Conservation (phyloP, 1,140 invertebrate species). For the Antheraea mylitta region DNA sequence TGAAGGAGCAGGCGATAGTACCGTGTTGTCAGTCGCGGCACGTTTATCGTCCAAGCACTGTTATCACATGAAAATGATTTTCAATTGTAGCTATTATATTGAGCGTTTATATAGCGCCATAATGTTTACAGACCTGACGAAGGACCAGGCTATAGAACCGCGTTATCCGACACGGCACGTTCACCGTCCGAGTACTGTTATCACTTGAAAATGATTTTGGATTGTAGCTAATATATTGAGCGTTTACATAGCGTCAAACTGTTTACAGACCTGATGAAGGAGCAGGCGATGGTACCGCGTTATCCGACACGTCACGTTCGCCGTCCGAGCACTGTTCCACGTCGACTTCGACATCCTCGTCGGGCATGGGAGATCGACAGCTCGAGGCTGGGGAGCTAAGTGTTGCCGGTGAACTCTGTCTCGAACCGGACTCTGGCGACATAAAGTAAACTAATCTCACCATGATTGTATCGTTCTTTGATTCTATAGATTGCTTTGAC, state of each 20-base stretch:
- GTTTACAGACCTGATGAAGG: constrained; percentile 65
- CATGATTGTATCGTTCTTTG: constrained; percentile 1
- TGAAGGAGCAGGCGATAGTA: constrained; percentile 67
- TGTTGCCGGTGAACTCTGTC: constrained; percentile 72
- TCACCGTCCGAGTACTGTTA: constrained; percentile 74
- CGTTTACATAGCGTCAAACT: neutral
- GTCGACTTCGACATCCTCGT: constrained; percentile 76
- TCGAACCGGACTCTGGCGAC: constrained; percentile 61
- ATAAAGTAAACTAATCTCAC: constrained; percentile 3
- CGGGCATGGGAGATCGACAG: constrained; percentile 59
- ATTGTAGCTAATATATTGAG: no score
- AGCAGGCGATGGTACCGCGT: constrained; percentile 62
- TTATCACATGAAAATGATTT: constrained; percentile 18
- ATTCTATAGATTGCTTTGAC: neutral
- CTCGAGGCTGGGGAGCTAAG: constrained; percentile 67
- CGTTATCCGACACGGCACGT: constrained; percentile 54
- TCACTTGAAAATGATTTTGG: no score
- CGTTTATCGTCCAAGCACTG: constrained; percentile 73
- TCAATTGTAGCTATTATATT: no score
- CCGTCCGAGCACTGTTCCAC: constrained; percentile 76
- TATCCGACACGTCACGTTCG: constrained; percentile 57
- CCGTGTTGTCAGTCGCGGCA: constrained; percentile 54
- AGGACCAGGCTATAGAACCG: constrained; percentile 62
- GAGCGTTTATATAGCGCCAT: no score
- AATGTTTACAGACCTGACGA: constrained; percentile 58